These are phyloP conservation scores for Tetraneura akinire DNA, from an alignment of 1,140 invertebrate genomes.

Conservation along the genomic window DNA sequence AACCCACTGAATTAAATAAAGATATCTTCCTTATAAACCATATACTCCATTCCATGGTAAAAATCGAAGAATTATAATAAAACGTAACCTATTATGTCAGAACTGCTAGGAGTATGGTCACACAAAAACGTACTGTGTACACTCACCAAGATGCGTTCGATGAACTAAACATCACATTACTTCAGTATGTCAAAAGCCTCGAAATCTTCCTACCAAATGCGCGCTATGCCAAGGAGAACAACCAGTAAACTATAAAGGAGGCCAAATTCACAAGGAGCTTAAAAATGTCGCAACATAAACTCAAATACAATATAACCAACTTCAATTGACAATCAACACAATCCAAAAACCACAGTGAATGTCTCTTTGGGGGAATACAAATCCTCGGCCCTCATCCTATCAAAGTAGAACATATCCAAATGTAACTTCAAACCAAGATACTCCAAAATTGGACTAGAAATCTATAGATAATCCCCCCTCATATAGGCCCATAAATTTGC, in stretches of 20 bases:
- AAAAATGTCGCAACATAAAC: neutral
- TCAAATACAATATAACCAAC: too few species aligned
- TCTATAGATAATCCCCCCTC: constrained; percentile 54
- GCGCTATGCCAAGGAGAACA: constrained; percentile 10
- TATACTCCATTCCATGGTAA: neutral
- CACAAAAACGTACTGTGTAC: neutral
- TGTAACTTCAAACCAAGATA: too few species aligned
- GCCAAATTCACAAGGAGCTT: neutral
- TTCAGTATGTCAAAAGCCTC: neutral
- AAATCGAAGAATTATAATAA: too few species aligned
- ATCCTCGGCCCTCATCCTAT: too few species aligned
- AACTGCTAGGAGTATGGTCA: neutral
- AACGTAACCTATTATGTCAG: too few species aligned
- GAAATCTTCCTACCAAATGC: neutral
- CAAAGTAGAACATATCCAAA: too few species aligned
- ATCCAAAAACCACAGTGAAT: too few species aligned
- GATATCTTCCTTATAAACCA: neutral
- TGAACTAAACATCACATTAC: neutral
- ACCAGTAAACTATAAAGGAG: neutral
- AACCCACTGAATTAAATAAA: neutral
- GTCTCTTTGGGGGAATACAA: too few species aligned
- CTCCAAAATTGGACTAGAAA: too few species aligned
- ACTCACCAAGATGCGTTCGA: neutral
- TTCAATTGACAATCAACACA: too few species aligned
- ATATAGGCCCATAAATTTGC: constrained; percentile 57